Base-by-base conservation (phyloP, 2,113 vertebrate genomes). In the Megaleporinus macrocephalus region DNA sequence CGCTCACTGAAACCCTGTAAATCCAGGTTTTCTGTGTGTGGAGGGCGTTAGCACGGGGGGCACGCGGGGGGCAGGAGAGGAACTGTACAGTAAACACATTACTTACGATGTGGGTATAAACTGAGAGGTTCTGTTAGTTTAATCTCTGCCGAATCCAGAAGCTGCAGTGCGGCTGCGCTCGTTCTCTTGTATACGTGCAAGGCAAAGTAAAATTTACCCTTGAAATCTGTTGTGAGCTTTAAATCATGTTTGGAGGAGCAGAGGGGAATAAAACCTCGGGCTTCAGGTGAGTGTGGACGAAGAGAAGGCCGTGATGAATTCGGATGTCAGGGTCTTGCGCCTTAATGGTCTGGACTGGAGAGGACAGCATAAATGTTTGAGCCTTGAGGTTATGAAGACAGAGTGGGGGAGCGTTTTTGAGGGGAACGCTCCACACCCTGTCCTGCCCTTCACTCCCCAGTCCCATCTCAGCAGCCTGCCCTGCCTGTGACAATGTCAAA, bases 401-500 rank as follows among this genome's bases (percentile, higher is more conserved):
- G 33, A 65, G 51, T 79, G 65, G 51, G 57, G 30, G 63, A 69
- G 78, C 55, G 30, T 29, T 59, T 68, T 63, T 55, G 66, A 65
- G 65, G 65, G 49, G 78, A 69, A 75, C 78, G 62, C 36, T 36
- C 33, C 70, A 33, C 76, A 68, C 63, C 47, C 70, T 81, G 62
- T 70, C 73, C 69, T 76, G 79, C 47, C 75, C 76, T 82, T 84
- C 76, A 74, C 71, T 80, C 65, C 55, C 27, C 74, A 72, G 51
- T 41, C 49, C 68, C 27, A 75, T 83, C 75, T 75, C 70, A 65
- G 83, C 71, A 63, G n/a, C 61, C 69, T 62, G 81, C 55, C 81
- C 78, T 85, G 30, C 57, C 47, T 24, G 78, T 78, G 84, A 74
- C 79, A 76, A 65, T 79, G 70, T 81, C 84, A 87, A 73, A 81